Percentiles rank a stretch among this genome's conserved stretches.
These are phyloP conservation scores for Hirtodrosophila duncani DNA, from an alignment of 2,888 invertebrate genomes.

Conservation along the genomic window DNA sequence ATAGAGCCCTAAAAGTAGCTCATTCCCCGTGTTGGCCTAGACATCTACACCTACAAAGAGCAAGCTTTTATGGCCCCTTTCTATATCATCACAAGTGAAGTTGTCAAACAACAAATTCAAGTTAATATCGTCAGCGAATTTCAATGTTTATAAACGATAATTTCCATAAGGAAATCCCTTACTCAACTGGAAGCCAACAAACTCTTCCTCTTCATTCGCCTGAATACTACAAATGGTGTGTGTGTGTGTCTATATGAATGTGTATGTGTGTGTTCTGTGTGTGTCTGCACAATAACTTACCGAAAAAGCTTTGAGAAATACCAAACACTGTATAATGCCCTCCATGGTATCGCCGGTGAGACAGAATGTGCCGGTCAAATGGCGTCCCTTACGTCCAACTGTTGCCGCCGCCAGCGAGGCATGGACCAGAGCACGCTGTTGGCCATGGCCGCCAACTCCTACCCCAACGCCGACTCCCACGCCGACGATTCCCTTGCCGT, in stretches of 20 bases:
- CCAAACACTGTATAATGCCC: conserved; percentile 94
- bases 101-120: too few relatives aligned
- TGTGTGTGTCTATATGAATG: background rate
- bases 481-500: conserved; percentile 66
- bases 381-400: conserved; percentile 87
- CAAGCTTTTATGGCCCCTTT: too few relatives aligned
- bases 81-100: too few relatives aligned
- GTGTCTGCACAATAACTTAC: conserved; percentile 81
- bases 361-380: conserved; percentile 92
- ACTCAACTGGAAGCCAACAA: too few relatives aligned
- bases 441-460: conserved; percentile 79
- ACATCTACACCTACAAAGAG: too few relatives aligned
- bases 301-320: conserved; percentile 95
- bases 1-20: too few relatives aligned
- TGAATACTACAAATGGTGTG: too few relatives aligned
- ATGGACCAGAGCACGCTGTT: conserved; percentile 85
- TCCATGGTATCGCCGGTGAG: conserved; percentile 95
- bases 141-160: too few relatives aligned
- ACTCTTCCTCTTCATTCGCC: too few relatives aligned
- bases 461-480: conserved; percentile 79
- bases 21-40: too few relatives aligned
- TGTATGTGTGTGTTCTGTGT: background rate
- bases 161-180: too few relatives aligned
- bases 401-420: conserved; percentile 85
- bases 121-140: too few relatives aligned